Evolutionary conservation across 2,113 vertebrate genomes (phyloP), one percentile per base, ranked within the genome.

Genomic region (Opisthocomus hoazin): DNA sequence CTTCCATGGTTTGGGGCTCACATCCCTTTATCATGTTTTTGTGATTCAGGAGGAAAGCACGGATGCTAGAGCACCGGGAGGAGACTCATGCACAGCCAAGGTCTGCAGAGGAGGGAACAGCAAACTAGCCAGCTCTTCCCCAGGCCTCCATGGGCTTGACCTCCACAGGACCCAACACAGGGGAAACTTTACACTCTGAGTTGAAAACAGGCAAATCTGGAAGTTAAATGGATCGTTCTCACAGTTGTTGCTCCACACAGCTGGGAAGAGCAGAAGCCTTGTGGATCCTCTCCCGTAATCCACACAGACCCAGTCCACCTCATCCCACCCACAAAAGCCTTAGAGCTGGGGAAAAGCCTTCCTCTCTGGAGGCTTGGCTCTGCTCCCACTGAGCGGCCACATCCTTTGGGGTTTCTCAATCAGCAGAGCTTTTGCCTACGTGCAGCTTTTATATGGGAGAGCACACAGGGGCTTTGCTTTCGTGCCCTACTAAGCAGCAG

Each of bases 11-110:
- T 70, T 70, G 19, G 22, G 20, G 22, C 27, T 80, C 17, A 43
- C 1, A n/a, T 46, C 14, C 23, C 9, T 10, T 27, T 10, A 12
- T 32, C 45, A 12, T 0, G 0, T 43, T 58, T 36, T 43, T 84
- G 27, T 3, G 8, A 32, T 37, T 70, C 30, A 58, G 26, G 10
- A 12, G 2, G 4, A 51, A 11, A 61, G 4, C 48, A 68, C 0
- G 1, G 36, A 51, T 10, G 5, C 16, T 69, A 0, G 0, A 69
- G 48, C 50, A 48, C 16, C 18, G 30, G 22, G 19, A 48, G 10
- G 29, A 69, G 41, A 26, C 13, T 75, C 26, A 37, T 2, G 1
- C 43, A 57, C 20, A 61, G 57, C 8, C 41, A 83, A 5, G 29
- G 24, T 30, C 24, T 79, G 20, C 23, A 57, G 46, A 19, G 51